Conservation (phyloP, 2,888 invertebrate species). For the Megamerina dolium region DNA sequence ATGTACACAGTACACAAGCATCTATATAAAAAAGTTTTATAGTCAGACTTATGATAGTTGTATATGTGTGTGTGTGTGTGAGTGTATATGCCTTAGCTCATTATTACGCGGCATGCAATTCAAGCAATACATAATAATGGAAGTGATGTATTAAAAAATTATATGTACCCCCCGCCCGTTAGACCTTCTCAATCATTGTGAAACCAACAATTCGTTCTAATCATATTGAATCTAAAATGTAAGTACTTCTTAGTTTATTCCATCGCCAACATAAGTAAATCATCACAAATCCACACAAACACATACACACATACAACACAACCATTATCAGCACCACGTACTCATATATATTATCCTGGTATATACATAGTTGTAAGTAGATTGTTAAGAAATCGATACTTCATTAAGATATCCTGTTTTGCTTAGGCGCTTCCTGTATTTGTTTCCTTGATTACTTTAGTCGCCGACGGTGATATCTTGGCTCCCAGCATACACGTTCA, state of each 20-base stretch:
- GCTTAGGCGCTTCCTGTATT: slow-evolving; percentile 41
- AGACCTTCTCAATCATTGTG: too few species aligned
- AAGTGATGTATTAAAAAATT: too few species aligned
- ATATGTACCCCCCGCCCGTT: too few species aligned
- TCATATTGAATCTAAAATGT: not conserved
- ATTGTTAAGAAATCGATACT: slow-evolving; percentile 27
- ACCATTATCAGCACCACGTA: too few species aligned
- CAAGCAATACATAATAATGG: too few species aligned
- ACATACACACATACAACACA: slow-evolving; percentile 4
- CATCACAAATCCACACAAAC: not conserved
- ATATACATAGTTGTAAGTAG: too few species aligned
- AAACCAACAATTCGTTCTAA: not conserved
- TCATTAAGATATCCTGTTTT: slow-evolving; percentile 35
- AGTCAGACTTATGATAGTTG: too few species aligned
- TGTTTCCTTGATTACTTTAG: slow-evolving; percentile 43
- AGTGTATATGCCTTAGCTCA: not conserved
- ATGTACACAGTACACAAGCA: too few species aligned
- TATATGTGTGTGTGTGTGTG: not conserved
- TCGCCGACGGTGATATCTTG: slow-evolving; percentile 2
- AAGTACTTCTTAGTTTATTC: not conserved
- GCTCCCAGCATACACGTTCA: not conserved
- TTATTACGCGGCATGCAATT: not conserved
- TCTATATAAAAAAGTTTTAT: too few species aligned
- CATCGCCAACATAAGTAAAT: not conserved
- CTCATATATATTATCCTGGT: too few species aligned